These are phyloP conservation scores for Dicrurus megarhynchus DNA, from an alignment of 2,113 vertebrate species.

Conservation along the genomic window DNA sequence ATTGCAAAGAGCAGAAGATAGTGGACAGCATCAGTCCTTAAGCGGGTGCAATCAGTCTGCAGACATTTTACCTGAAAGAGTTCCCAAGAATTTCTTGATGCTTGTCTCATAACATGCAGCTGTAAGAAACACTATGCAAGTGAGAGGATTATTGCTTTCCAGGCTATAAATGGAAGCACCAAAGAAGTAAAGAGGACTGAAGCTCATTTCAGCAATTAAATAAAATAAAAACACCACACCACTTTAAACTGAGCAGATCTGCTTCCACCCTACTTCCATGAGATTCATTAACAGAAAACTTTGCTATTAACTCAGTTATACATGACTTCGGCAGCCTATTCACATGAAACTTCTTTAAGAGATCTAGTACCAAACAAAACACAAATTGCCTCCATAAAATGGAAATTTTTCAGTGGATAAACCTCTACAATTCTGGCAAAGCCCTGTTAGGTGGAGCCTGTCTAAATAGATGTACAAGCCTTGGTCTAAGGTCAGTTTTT, in stretches of 20 bases:
- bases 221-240: not conserved
- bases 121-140: not conserved
- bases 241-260: not conserved
- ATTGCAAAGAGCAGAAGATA: not conserved
- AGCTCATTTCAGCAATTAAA: not conserved
- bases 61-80: not conserved
- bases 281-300: not conserved
- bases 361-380: not conserved
- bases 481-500: not conserved
- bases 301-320: not conserved
- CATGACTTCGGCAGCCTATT: not conserved
- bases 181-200: not conserved
- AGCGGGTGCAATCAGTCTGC: not conserved
- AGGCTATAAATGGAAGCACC: not conserved
- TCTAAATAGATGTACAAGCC: rapidly evolving
- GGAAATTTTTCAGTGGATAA: not conserved
- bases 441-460: not conserved
- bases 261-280: rapidly evolving
- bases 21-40: rapidly evolving
- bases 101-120: not conserved
- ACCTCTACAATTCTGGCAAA: not conserved
- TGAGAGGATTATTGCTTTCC: not conserved
- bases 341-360: not conserved
- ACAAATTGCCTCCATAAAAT: not conserved
- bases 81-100: not conserved